Conservation (phyloP, 2,888 invertebrate genomes). For the Tricholauxania praeusta region DNA sequence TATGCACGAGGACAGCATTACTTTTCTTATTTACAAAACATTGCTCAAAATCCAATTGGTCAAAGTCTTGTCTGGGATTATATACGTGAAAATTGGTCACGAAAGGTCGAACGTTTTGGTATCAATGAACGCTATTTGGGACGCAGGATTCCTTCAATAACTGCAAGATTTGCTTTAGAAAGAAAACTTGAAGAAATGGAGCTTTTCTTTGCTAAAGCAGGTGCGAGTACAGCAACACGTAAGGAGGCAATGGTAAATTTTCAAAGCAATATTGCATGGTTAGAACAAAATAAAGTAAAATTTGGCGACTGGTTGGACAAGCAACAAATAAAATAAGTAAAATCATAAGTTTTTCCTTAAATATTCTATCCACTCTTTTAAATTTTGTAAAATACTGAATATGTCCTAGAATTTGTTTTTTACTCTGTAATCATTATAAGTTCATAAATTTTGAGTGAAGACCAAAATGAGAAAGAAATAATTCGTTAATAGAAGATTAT, state of each 20-base stretch:
- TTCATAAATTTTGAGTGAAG: not conserved
- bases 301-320: constrained; percentile 75
- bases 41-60: constrained; percentile 82
- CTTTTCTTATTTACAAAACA: constrained; percentile 76
- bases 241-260: constrained; percentile 82
- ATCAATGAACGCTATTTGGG: constrained; percentile 88
- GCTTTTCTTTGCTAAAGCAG: constrained; percentile 83
- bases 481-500: not conserved
- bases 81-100: constrained; percentile 82
- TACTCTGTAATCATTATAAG: not conserved
- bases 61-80: constrained; percentile 85
- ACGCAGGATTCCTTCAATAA: constrained; percentile 78
- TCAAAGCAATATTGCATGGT: constrained; percentile 85
- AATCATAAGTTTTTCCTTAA: not conserved
- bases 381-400: constrained; percentile 15
- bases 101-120: constrained; percentile 81
- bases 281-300: constrained; percentile 71
- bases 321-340: constrained; percentile 13
- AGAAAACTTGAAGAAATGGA: constrained; percentile 81
- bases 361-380: not conserved
- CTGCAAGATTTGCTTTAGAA: constrained; percentile 76
- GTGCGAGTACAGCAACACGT: constrained; percentile 83
- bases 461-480: not conserved
- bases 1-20: constrained; percentile 88
- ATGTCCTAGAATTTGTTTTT: not conserved